These are phyloP conservation scores for Stegodyphus dumicola DNA, from an alignment of 1,140 invertebrate genomes.

Conservation along the genomic window DNA sequence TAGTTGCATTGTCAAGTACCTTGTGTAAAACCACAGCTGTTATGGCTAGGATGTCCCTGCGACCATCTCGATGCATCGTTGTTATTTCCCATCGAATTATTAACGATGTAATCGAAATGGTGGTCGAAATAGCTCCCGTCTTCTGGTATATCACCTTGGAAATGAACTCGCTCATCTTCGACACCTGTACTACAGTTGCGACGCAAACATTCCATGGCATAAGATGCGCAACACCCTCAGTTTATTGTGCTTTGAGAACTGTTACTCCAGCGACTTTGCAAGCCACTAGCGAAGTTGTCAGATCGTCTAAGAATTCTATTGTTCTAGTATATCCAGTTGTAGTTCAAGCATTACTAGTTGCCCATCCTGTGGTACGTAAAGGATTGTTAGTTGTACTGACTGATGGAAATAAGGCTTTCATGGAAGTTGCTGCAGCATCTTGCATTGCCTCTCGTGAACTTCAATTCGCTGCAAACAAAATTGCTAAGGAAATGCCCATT, in stretches of 20 bases:
- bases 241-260: neutral
- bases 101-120: too few relatives aligned
- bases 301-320: constrained; percentile 3
- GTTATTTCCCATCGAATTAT: too few relatives aligned
- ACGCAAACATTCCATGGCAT: neutral
- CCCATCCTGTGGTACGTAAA: constrained; percentile 7
- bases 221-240: neutral
- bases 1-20: too few relatives aligned
- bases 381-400: neutral
- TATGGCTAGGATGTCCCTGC: too few relatives aligned
- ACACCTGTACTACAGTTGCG: neutral
- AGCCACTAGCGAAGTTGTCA: constrained; percentile 15
- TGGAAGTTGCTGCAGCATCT: constrained; percentile 24
- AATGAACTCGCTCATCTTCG: constrained; percentile 11
- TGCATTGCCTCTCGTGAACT: constrained; percentile 7
- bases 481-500: neutral
- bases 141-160: neutral
- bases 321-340: constrained; percentile 12
- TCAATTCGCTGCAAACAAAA: neutral
- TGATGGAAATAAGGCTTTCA: constrained; percentile 18
- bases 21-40: too few relatives aligned
- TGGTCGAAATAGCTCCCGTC: too few relatives aligned
- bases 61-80: too few relatives aligned
- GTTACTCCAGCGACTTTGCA: constrained; percentile 5
- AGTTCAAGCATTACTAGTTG: neutral